Percentiles rank a stretch among this genome's conserved stretches.
phyloP scores from a whole-genome alignment of 2,797 vertebrate species.

The Morelia viridis region DNA sequence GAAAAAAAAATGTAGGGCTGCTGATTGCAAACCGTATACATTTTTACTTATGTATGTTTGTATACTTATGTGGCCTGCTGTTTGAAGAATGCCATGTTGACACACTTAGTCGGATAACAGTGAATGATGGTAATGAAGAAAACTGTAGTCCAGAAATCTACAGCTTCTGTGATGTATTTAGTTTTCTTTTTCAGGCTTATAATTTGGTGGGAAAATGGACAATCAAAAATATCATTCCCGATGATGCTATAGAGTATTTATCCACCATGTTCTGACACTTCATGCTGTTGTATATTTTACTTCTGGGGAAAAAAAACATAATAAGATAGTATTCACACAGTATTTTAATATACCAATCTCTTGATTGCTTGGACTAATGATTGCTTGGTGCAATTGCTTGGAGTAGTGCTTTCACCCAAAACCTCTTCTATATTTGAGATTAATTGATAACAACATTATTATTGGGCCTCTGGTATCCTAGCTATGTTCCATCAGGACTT shows the following conservation, averaged over 20 bases:
- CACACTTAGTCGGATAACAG: background rate
- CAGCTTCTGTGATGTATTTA: background rate
- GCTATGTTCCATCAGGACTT: too few species aligned
- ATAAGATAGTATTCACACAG: too few species aligned
- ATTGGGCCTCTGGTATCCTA: too few species aligned
- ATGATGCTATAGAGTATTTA: background rate
- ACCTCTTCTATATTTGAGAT: too few species aligned
- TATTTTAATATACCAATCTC: too few species aligned
- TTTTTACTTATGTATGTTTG: background rate
- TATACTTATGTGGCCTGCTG: background rate
- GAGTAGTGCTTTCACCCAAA: too few species aligned
- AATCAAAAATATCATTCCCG: background rate
- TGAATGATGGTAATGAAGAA: background rate
- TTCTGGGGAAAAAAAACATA: background rate
- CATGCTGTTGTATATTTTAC: background rate
- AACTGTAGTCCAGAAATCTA: background rate
- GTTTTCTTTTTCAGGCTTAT: background rate
- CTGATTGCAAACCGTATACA: background rate
- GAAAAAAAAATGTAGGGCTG: too few species aligned
- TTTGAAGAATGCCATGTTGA: background rate
- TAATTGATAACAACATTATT: too few species aligned
- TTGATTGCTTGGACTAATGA: too few species aligned
- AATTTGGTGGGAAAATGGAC: background rate
- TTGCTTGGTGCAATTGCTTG: too few species aligned
- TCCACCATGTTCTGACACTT: background rate